phyloP scores from a whole-genome alignment of 1,140 invertebrate species.

The Musca domestica region DNA sequence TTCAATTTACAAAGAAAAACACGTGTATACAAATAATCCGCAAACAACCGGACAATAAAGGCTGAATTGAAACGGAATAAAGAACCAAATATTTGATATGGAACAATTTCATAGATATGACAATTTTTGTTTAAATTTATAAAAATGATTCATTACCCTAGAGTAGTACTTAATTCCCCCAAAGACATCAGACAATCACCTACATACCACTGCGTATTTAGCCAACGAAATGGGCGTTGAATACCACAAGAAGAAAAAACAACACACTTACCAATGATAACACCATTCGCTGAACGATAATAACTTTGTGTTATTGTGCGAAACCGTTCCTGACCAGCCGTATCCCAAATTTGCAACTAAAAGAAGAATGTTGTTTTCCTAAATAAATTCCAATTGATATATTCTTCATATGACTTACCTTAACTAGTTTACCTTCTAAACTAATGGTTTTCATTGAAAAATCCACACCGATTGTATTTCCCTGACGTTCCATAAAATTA shows the following conservation, averaged over 20 bases:
- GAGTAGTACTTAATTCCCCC: no score
- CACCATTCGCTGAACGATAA: slow-evolving; percentile 88
- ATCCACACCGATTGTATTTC: slow-evolving; percentile 93
- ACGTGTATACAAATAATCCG: no score
- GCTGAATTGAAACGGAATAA: no score
- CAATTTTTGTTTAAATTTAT: no score
- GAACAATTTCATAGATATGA: no score
- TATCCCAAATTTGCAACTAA: slow-evolving; percentile 84
- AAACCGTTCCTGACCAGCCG: slow-evolving; percentile 89
- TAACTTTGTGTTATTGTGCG: slow-evolving; percentile 92
- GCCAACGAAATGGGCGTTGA: not conserved
- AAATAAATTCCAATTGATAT: not conserved
- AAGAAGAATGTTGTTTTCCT: not conserved
- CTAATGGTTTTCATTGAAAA: slow-evolving; percentile 95
- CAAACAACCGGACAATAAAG: no score
- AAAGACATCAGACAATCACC: no score
- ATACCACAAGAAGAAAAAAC: not conserved
- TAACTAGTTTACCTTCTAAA: slow-evolving; percentile 89
- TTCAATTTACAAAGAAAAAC: no score
- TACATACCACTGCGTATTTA: no score
- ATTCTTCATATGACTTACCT: slow-evolving; percentile 62
- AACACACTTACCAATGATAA: slow-evolving; percentile 73
- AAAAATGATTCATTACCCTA: no score
- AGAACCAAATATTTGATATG: no score
- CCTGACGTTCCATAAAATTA: slow-evolving; percentile 88